Percentiles rank a stretch among this genome's conserved stretches.
Evolutionary conservation across 2,888 invertebrate genomes (phyloP).

Genomic region (Nymphalis polychloros): DNA sequence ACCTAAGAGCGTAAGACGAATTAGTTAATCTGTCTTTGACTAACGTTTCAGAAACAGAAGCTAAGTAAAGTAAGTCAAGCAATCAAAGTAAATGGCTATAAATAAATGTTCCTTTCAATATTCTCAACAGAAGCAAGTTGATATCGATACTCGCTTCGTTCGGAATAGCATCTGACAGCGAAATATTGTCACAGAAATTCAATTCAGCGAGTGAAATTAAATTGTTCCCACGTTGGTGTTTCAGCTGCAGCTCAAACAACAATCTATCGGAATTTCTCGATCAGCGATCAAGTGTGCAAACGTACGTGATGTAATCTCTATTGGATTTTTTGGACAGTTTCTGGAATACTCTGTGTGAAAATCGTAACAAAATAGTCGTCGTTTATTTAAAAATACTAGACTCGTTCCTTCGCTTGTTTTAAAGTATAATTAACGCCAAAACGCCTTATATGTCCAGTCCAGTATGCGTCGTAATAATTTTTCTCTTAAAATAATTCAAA

Average conservation of each 20-base stretch:
- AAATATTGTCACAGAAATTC: constrained; percentile 6
- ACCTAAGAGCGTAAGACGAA: too few species aligned
- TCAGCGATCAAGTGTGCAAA: constrained; percentile 3
- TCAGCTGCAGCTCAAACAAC: neutral
- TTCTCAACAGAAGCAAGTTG: neutral
- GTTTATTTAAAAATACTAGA: too few species aligned
- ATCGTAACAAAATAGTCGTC: neutral
- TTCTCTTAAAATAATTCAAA: too few species aligned
- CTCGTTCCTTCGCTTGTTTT: too few species aligned
- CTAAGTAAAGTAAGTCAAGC: too few species aligned
- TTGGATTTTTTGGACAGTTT: neutral
- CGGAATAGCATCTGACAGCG: constrained; percentile 1
- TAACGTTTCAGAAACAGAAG: too few species aligned
- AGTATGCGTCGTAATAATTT: too few species aligned
- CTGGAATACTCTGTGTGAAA: neutral
- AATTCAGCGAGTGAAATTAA: constrained; percentile 8
- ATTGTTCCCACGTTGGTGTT: constrained; percentile 6
- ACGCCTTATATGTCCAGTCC: too few species aligned
- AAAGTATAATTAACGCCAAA: too few species aligned
- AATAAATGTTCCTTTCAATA: neutral
- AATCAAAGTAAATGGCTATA: neutral
- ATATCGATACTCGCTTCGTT: too few species aligned
- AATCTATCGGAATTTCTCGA: constrained; percentile 5
- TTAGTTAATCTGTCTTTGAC: too few species aligned
- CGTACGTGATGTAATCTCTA: constrained; percentile 15